Evolutionary conservation across 2,113 vertebrate genomes (phyloP), one percentile per base, ranked within the genome.

Genomic region (Saguinus imperator): DNA sequence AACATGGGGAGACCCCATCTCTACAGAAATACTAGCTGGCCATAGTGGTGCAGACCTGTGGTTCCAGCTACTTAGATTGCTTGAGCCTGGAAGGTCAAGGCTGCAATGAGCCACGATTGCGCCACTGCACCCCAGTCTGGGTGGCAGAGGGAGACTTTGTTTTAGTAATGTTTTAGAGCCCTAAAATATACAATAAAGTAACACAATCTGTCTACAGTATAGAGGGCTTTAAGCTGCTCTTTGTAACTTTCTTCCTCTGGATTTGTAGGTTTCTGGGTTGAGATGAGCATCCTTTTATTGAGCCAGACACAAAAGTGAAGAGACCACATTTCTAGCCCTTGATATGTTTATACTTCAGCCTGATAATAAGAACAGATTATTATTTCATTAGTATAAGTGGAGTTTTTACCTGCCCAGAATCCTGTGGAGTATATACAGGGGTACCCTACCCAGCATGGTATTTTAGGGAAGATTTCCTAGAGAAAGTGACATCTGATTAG

Each of bases 241-340:
- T 97, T 76, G 35, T 92, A 75, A 57, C 25, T 4, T 94, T 68
- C 35, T 91, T 77, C 25, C 25, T 96, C 58, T 37, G 80, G 89
- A 89, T 94, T 64, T 97, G 40, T 89, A 32, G 50, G 86, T 45
- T 88, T 96, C 32, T 91, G 92, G 52, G 20, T 95, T 93, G 90
- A 83, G 32, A 73, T 58, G 89, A 85, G 25, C 58, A 61, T 13
- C 18, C 25, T 12, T 18, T 73, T 92, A 55, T 45, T 58, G 52
- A 96, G 8, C 58, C 21, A 64, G 77, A 80, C 35, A 50, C 43
- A 43, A 40, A 84, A 55, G 45, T 85, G 45, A 76, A 29, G 25
- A 80, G 85, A 88, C 8, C 43, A 35, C n/a, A 20, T 82, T 66
- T 91, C 61, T 45, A 70, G 61, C 20, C 32, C 4, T 25, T 17